Evolutionary conservation across 2,888 invertebrate species (phyloP), one percentile per base, ranked within the genome.

Genomic region (Eudemis profundana): DNA sequence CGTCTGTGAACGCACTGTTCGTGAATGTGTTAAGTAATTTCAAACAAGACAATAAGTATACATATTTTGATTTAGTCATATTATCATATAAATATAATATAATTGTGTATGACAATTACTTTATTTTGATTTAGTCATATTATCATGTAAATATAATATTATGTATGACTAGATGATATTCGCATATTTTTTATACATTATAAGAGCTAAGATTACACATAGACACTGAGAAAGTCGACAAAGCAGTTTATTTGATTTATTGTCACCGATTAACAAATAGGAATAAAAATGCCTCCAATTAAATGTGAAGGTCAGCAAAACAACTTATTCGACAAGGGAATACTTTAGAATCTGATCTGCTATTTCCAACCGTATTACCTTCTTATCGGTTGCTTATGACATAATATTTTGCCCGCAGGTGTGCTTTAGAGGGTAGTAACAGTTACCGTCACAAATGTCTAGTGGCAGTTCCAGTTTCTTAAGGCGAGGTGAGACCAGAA

Each of bases 241-340:
- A 23, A 19, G 5, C 2, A 27, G 3, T 36, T 15, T 14, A 15
- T 54, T 54, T 27, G 14, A 27, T 40, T 54, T 54, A 54, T 54
- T 54, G 40, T 40, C 27, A n/a, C 8, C 21, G 38, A 19, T 38
- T 38, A 38, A 38, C 23, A 27, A n/a, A 23, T 27, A 23, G 40
- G 4, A 44, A 21, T 12, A 44, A n/a, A 44, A 44, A n/a, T 44
- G 12, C 12, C 2, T 15, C 40, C 23, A 40, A 42, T 17, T 17
- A 27, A 14, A 5, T 8, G n/a, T n/a, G 27, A 15, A 38, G 21
- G 19, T 44, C 12, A 19, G 19, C 40, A 40, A 17, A 54, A 40
- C 33, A 21, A 19, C 15, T 23, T 23, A 40, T 40, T 40, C 40
- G 14, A 23, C 38, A 19, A 40, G 8, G 3, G 14, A 10, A 42